Conservation (phyloP, 2,113 vertebrate species). For the Thymallus thymallus region DNA sequence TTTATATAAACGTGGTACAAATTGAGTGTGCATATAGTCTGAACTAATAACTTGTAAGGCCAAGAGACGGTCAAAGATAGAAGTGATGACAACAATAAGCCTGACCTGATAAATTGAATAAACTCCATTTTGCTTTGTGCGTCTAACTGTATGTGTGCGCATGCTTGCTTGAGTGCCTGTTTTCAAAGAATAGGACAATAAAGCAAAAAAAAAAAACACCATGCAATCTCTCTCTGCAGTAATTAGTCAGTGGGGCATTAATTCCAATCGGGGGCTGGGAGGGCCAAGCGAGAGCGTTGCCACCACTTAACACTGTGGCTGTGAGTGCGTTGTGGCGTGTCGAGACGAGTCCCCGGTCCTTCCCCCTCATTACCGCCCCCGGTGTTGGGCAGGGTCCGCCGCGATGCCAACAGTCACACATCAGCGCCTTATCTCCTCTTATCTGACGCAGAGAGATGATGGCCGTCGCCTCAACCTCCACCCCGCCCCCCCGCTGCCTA, state of each 20-base stretch:
- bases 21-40: not conserved
- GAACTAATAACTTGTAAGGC: not conserved
- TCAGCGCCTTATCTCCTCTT: conserved; percentile 79
- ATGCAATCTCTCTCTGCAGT: not conserved
- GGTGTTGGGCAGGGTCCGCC: conserved; percentile 75
- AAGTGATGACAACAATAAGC: conserved; percentile 48
- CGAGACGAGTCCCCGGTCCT: conserved; percentile 10
- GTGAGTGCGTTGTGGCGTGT: conserved; percentile 17
- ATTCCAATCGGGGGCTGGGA: conserved; percentile 35
- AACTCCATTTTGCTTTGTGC: conserved; percentile 25
- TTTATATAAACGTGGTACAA: not conserved
- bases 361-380: conserved; percentile 72
- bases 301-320: conserved; percentile 60
- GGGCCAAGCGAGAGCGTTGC: conserved; percentile 49
- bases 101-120: conserved; percentile 56
- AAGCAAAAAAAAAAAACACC: not conserved
- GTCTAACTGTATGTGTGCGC: conserved; percentile 39
- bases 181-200: not conserved
- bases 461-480: conserved; percentile 50
- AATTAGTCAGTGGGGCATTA: not conserved
- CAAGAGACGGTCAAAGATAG: not conserved
- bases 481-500: conserved; percentile 1
- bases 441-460: conserved; percentile 82
- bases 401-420: conserved; percentile 79
- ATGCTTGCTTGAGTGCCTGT: not conserved